Evolutionary conservation across 2,888 invertebrate genomes (phyloP), one percentile per base, ranked within the genome.

Genomic region (Dynastes tityus): DNA sequence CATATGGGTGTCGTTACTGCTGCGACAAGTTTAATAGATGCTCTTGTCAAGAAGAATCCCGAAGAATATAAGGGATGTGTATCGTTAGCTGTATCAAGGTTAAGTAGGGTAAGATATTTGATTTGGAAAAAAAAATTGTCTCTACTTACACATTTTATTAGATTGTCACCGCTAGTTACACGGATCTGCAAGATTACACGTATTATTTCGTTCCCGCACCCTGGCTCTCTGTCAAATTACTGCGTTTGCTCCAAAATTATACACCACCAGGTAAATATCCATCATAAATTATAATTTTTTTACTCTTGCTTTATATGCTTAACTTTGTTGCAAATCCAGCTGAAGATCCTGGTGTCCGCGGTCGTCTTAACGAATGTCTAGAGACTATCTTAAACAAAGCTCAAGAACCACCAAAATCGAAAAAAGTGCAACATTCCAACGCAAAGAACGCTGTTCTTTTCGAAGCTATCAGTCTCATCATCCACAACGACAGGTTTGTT

Each of bases 121-220:
- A 22, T 29, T 71, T 58, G 16, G 68, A 4, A 5, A n/a, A 51
- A 5, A 51, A n/a, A n/a, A 5, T 5, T 32, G 32, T 32, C 5
- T 32, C 32, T 5, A 32, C 32, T 32, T 32, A 2, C 32, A 32
- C 32, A 5, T 32, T 32, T 32, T 55, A 51, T 76, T 88, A 95
- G 94, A 99, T 99, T 91, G 98, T 99, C 6, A 99, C 99, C 77
- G 97, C 99, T 68, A 98, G 98, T 87, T 99, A 99, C 87, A 99
- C 98, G 83, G 99, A 99, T 90, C 92, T 99, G 82, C 99, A 99
- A 91, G 99, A 99, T 90, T 99, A 99, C 88, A 99, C 99, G 2
- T 99, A 99, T 89, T 99, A 99, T 89, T 99, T 99, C 92, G 99
- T 99, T 81, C 99, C 99, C 83, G 99, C 99, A n/a, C 99, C 99